Evolutionary conservation across 2,113 vertebrate species (phyloP).

Genomic region (Vicugna pacos): DNA sequence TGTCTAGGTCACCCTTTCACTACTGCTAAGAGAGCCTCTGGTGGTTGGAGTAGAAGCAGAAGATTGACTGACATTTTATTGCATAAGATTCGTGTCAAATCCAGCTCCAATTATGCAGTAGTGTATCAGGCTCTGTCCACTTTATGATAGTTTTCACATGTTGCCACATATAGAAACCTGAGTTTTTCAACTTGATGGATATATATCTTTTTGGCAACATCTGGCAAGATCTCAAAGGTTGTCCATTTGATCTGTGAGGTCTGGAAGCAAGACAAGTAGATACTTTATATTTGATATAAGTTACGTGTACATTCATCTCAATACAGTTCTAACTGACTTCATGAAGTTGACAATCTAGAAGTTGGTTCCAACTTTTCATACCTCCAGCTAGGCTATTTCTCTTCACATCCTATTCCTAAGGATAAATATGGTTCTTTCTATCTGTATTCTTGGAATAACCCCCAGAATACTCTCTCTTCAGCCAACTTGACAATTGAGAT

Average conservation of each 20-base stretch:
- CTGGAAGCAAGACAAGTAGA: neutral
- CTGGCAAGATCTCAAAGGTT: neutral
- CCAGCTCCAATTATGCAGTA: neutral
- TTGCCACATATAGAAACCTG: neutral
- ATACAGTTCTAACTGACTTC: neutral
- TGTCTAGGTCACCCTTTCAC: neutral
- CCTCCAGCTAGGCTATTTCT: neutral
- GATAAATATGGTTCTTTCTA: neutral
- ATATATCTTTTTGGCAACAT: neutral
- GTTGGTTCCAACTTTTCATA: neutral
- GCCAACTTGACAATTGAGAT: neutral
- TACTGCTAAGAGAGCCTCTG: neutral
- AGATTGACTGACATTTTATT: slow-evolving; percentile 31
- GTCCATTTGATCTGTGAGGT: neutral
- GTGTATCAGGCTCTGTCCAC: neutral
- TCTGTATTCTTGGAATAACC: neutral
- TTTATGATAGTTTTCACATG: slow-evolving; percentile 15
- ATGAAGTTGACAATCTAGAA: neutral
- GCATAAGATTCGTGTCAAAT: neutral
- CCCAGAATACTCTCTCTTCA: neutral
- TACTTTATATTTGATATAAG: neutral
- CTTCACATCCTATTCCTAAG: neutral
- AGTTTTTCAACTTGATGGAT: neutral
- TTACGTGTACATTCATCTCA: neutral
- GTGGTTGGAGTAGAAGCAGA: neutral